A percentile compares a stretch with the other conserved stretches of the same genome.
Conservation (phyloP, 2,888 invertebrate genomes). For the Mystacides longicornis region DNA sequence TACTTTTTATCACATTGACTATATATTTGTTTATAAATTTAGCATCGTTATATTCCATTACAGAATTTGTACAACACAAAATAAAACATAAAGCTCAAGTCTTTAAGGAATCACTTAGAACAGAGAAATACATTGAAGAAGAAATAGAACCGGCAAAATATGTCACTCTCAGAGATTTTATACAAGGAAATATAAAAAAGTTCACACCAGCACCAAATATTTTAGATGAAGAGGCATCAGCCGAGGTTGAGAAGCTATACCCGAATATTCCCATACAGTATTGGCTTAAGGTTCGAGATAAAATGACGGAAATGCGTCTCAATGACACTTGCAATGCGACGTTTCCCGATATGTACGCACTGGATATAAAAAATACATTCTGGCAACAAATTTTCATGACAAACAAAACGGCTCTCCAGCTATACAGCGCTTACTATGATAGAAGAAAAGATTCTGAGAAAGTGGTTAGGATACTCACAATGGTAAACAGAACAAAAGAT, state of each 20-base stretch:
- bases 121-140: no score
- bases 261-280: neutral
- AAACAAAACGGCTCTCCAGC: neutral
- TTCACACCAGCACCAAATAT: neutral
- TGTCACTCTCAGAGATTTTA: no score
- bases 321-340: neutral
- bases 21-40: no score
- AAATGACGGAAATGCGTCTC: neutral
- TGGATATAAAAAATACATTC: slow-evolving; percentile 6
- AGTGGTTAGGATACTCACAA: slow-evolving; percentile 74
- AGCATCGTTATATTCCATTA: no score
- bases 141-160: no score
- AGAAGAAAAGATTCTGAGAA: slow-evolving; percentile 71
- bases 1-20: no score
- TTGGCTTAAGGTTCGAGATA: neutral
- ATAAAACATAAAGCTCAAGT: no score
- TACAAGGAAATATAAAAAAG: no score
- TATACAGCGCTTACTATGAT: slow-evolving; percentile 50
- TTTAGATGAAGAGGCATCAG: neutral
- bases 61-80: no score
- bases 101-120: no score
- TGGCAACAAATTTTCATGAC: slow-evolving; percentile 6
- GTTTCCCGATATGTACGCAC: slow-evolving; percentile 5
- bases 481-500: slow-evolving; percentile 85
- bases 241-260: neutral